phyloP scores from a whole-genome alignment of 2,797 vertebrate genomes.

The Epinephelus malabaricus region DNA sequence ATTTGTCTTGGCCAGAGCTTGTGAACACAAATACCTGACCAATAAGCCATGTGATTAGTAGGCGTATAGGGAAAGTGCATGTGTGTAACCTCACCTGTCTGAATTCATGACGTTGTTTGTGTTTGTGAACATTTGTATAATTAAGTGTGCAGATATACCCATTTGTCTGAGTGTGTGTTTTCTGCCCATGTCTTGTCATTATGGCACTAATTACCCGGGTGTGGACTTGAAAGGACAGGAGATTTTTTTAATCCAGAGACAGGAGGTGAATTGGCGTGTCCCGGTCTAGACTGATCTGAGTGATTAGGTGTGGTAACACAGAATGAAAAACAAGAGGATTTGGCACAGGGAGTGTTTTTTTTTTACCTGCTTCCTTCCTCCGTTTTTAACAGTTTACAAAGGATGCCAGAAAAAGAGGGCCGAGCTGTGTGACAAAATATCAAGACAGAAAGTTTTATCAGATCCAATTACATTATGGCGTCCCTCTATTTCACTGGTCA shows the following conservation, averaged over 20 bases:
- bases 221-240: constrained; percentile 30
- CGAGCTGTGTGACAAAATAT: constrained; percentile 38
- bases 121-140: constrained; percentile 45
- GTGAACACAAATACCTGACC: constrained; percentile 46
- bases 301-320: constrained; percentile 42
- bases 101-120: constrained; percentile 40
- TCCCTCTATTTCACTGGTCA: constrained; percentile 38
- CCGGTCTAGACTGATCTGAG: constrained; percentile 44
- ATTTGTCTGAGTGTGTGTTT: constrained; percentile 32
- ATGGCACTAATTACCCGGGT: constrained; percentile 34
- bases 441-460: constrained; percentile 17
- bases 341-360: constrained; percentile 44
- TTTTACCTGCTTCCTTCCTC: constrained; percentile 63
- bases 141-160: constrained; percentile 29
- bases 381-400: constrained; percentile 40
- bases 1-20: constrained; percentile 58
- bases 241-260: constrained; percentile 39
- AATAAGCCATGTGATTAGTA: constrained; percentile 43
- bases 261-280: constrained; percentile 34
- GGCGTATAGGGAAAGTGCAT: constrained; percentile 30
- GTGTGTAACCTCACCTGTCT: constrained; percentile 59
- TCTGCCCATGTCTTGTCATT: constrained; percentile 37
- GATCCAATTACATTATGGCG: constrained; percentile 32
- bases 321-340: constrained; percentile 36
- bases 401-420: constrained; percentile 21